Evolutionary conservation across 2,797 vertebrate species (phyloP).

Genomic region (Scolopax bukidnonensis): DNA sequence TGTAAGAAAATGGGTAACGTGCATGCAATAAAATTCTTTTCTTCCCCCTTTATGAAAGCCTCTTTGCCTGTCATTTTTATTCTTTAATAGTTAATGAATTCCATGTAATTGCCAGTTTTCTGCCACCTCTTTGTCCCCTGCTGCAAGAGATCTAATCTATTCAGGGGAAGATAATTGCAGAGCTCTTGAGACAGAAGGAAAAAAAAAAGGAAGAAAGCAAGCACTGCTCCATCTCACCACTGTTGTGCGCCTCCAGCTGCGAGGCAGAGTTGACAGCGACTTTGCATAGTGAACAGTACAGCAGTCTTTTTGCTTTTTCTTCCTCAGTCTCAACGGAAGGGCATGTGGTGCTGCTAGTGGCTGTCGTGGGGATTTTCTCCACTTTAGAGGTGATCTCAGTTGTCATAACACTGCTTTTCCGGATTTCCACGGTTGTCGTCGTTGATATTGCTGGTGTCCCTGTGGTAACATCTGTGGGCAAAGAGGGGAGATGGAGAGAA

Average conservation of each 20-base stretch:
- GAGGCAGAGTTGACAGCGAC: conserved; percentile 97
- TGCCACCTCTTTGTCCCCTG: conserved; percentile 53
- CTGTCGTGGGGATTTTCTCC: conserved; percentile 75
- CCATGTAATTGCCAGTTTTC: conserved; percentile 65
- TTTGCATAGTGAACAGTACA: conserved; percentile 99
- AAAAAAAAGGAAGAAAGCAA: conserved; percentile 47
- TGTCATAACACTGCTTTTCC: conserved; percentile 77
- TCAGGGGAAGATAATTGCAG: conserved; percentile 69
- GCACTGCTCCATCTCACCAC: conserved; percentile 83
- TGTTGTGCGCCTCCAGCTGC: conserved; percentile 97
- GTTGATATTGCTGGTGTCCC: conserved; percentile 77
- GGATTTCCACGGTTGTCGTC: conserved; percentile 73
- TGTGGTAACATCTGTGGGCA: conserved; percentile 76
- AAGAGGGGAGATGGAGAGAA: background rate
- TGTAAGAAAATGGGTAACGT: conserved; percentile 11
- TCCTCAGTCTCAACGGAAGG: conserved; percentile 88
- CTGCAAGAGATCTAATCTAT: conserved; percentile 73
- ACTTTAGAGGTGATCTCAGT: conserved; percentile 76
- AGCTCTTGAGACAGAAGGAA: conserved; percentile 49
- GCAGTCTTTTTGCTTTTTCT: conserved; percentile 91
- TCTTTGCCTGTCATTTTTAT: conserved; percentile 57
- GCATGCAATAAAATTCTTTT: background rate
- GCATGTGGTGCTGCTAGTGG: conserved; percentile 74
- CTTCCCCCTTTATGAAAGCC: background rate
- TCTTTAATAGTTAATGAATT: conserved; percentile 68